A percentile compares a stretch with the other conserved stretches of the same genome.
Evolutionary conservation across 2,113 vertebrate genomes (phyloP).

Genomic region (Megatriorchis doriae): DNA sequence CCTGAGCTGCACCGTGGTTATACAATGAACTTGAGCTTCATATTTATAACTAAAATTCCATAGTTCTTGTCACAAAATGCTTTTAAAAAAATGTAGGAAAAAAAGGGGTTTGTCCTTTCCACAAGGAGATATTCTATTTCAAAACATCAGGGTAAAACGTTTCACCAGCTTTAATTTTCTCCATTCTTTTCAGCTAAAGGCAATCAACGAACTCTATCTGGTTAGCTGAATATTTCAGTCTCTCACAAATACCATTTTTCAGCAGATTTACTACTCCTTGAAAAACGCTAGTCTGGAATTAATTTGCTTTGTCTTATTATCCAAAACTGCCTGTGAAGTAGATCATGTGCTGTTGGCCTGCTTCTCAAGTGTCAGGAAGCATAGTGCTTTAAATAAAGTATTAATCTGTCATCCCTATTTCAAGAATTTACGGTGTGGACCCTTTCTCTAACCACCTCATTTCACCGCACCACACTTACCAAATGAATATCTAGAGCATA

Average conservation of each 20-base stretch:
- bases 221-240: background rate
- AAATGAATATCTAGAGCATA: background rate
- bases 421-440: background rate
- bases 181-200: background rate
- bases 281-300: slow-evolving; percentile 9
- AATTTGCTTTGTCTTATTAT: background rate
- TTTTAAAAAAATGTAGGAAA: background rate
- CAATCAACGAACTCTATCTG: background rate
- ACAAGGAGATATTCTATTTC: background rate
- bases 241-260: background rate
- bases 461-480: background rate
- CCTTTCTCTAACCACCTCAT: background rate
- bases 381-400: background rate
- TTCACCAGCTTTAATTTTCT: background rate
- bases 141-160: background rate
- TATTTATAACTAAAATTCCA: background rate
- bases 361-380: background rate
- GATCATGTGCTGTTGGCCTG: background rate
- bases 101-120: background rate
- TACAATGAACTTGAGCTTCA: background rate
- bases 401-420: background rate
- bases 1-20: background rate
- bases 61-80: background rate
- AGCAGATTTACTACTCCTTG: background rate
- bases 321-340: background rate